Evolutionary conservation across 2,888 invertebrate genomes (phyloP).

Genomic region (Leptopterna dolabrata): DNA sequence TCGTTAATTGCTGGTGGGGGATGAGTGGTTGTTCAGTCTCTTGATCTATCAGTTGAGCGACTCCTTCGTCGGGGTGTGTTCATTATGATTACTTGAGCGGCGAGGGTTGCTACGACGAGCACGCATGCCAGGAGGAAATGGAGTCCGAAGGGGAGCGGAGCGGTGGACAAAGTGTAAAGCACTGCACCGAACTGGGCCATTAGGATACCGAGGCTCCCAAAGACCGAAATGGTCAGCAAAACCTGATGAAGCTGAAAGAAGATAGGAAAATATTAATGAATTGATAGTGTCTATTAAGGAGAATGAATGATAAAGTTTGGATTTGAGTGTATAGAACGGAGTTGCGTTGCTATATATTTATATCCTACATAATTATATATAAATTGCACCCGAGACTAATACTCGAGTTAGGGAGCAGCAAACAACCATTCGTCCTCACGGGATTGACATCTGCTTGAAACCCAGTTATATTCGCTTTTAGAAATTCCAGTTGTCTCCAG

Average conservation of each 20-base stretch:
- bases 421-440: too few species aligned
- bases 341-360: too few species aligned
- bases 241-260: conserved; percentile 47
- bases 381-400: too few species aligned
- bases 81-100: not conserved
- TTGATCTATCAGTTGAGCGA: not conserved
- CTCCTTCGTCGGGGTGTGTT: not conserved
- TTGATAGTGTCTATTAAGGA: not conserved
- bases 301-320: not conserved
- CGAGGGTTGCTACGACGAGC: conserved; percentile 42
- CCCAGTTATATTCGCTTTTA: too few species aligned
- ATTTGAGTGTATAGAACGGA: too few species aligned
- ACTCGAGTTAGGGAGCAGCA: too few species aligned
- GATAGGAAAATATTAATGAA: not conserved
- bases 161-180: conserved; percentile 30
- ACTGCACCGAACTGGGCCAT: conserved; percentile 44
- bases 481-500: too few species aligned
- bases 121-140: conserved; percentile 53
- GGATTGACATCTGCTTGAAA: too few species aligned
- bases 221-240: conserved; percentile 45
- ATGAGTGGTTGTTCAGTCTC: not conserved
- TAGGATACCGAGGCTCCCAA: conserved; percentile 35
- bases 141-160: conserved; percentile 39
- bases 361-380: too few species aligned
- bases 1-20: not conserved